Percentiles rank a stretch among this genome's conserved stretches.
phyloP scores from a whole-genome alignment of 1,140 invertebrate species.

The Limonius californicus region DNA sequence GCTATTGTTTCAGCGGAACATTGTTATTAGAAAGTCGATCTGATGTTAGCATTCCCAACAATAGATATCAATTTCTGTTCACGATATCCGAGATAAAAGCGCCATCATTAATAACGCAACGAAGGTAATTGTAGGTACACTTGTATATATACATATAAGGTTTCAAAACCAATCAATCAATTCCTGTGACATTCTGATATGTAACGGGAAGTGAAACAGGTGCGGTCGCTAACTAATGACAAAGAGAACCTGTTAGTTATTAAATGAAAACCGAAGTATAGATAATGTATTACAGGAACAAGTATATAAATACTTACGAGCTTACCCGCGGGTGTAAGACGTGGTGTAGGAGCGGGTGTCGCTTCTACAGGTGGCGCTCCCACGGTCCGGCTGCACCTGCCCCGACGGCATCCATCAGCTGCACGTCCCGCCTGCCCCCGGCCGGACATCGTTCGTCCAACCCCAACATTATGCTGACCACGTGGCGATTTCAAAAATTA shows the following conservation, averaged over 20 bases:
- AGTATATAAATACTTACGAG: background rate
- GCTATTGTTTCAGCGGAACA: too few relatives aligned
- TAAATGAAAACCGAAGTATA: conserved; percentile 7
- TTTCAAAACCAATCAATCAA: conserved; percentile 10
- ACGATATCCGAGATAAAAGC: too few relatives aligned
- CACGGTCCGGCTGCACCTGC: conserved; percentile 11
- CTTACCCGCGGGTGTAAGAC: conserved; percentile 8
- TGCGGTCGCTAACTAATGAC: conserved; percentile 3
- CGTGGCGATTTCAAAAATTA: conserved; percentile 11
- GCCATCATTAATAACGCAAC: background rate
- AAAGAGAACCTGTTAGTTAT: conserved; percentile 7
- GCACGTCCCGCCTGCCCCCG: background rate
- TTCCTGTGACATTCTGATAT: conserved; percentile 3
- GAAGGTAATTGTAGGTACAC: background rate
- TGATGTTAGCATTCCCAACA: too few relatives aligned
- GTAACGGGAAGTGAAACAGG: conserved; percentile 8
- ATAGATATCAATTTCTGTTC: too few relatives aligned
- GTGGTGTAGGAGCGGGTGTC: conserved; percentile 6
- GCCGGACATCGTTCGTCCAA: conserved; percentile 6
- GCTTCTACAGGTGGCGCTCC: conserved; percentile 16
- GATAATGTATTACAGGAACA: conserved; percentile 9
- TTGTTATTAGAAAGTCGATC: too few relatives aligned
- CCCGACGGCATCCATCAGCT: conserved; percentile 15
- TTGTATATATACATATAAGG: conserved; percentile 5
- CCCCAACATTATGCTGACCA: conserved; percentile 4